A percentile compares a stretch with the other conserved stretches of the same genome.
Evolutionary conservation across 2,797 vertebrate species (phyloP).

Genomic region (Parauchenoglanis punctatus): DNA sequence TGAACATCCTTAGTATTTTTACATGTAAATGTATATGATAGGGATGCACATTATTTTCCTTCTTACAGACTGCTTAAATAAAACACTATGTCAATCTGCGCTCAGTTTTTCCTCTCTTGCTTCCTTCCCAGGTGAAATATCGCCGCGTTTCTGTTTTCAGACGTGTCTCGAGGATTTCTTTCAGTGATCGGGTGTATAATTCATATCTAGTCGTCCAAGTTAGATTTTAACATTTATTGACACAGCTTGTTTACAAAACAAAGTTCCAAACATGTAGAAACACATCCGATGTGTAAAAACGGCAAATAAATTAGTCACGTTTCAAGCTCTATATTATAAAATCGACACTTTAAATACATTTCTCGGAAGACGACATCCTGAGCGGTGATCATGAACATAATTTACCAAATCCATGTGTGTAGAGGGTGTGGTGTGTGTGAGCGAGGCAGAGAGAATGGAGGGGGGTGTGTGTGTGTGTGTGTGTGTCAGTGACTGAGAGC

Average conservation of each 20-base stretch:
- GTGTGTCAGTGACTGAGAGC: slow-evolving; percentile 22
- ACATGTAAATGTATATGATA: slow-evolving; percentile 91
- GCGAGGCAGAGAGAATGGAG: not conserved
- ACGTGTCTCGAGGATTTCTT: not conserved
- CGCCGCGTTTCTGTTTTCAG: not conserved
- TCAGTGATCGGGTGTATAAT: not conserved
- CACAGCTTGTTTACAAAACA: slow-evolving; percentile 21
- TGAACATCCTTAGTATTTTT: slow-evolving; percentile 99
- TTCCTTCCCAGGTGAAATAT: not conserved
- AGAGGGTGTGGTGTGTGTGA: slow-evolving; percentile 21
- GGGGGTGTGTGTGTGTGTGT: slow-evolving; percentile 23
- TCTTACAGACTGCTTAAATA: slow-evolving; percentile 97
- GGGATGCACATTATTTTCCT: slow-evolving; percentile 96
- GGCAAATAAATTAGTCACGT: slow-evolving; percentile 8
- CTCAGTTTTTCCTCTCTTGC: slow-evolving; percentile 58
- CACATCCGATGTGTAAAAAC: slow-evolving; percentile 12
- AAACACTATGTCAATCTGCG: slow-evolving; percentile 95
- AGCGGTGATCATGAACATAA: not conserved
- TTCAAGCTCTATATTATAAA: not conserved
- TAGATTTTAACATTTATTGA: slow-evolving; percentile 22
- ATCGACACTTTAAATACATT: not conserved
- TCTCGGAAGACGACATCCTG: not conserved
- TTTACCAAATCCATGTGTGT: slow-evolving; percentile 29
- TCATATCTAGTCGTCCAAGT: not conserved
- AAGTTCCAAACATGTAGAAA: slow-evolving; percentile 4